Base-by-base conservation (phyloP, 2,113 vertebrate genomes). In the Passer montanus region DNA sequence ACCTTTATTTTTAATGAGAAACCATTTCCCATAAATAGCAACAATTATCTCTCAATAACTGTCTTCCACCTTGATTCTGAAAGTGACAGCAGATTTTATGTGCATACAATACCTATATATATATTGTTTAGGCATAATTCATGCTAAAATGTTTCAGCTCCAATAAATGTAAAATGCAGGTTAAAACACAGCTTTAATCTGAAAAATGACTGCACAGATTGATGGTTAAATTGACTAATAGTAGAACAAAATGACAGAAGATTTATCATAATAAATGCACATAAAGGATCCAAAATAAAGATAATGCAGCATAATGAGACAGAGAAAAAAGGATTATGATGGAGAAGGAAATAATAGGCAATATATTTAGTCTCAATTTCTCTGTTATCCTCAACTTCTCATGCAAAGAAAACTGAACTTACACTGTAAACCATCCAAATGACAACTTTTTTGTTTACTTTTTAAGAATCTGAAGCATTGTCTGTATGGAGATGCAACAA, bases 1-100 rank as follows among this genome's bases (percentile, higher is more conserved):
- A 95, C 53, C 26, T 84, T 80, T 90, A 43, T 72, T 96, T 94
- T 90, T 89, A 94, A 91, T 47, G 66, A 96, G 62, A 87, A 88
- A 31, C 15, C 17, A 46, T 78, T 94, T 79, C n/a, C 62, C 47
- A 77, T 95, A 95, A 94, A 95, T 90, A 96, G 81, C 33, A 93
- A 62, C 39, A 94, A 93, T 94, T 96, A 64, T 79, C 26, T 78
- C 47, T 91, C 87, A 16, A 43, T 82, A 84, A 60, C 55, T 52
- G 18, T 90, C 60, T 94, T 94, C 62, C 27, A 59, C 68, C 37
- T 93, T 70, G 41, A 89, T 87, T 92, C 64, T 77, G 66, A 95
- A 93, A 76, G 11, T 0, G 0, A 13, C 22, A 75, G 63, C 66
- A 72, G 7, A 30, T 79, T 94, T 92, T 87, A 79, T 74, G 18